A percentile compares a stretch with the other conserved stretches of the same genome.
These are phyloP conservation scores for Gymnothorax reevesii DNA, from an alignment of 2,797 vertebrate genomes.

Conservation along the genomic window DNA sequence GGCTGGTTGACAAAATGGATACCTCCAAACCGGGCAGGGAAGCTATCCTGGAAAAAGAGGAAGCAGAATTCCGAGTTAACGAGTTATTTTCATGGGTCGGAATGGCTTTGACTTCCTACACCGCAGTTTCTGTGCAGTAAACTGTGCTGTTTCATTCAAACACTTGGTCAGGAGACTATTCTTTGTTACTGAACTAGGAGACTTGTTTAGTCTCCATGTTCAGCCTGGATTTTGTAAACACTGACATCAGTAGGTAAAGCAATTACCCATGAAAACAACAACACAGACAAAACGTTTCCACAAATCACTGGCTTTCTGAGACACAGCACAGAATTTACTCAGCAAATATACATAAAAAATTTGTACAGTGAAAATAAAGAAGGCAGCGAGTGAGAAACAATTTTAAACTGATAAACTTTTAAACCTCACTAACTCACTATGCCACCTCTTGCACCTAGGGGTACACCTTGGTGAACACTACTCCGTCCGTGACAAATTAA, in stretches of 20 bases:
- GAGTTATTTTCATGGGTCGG: neutral
- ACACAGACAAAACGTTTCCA: neutral
- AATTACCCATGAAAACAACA: neutral
- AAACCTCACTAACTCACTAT: neutral
- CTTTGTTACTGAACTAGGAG: neutral
- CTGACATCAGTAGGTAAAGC: neutral
- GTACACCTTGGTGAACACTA: neutral
- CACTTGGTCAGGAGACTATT: neutral
- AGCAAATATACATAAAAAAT: constrained; percentile 1
- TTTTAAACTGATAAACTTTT: neutral
- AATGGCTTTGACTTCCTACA: neutral
- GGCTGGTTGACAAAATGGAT: constrained; percentile 99
- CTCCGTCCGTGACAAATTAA: neutral
- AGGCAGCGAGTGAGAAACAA: neutral
- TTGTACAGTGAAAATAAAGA: neutral
- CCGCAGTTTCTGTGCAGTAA: neutral
- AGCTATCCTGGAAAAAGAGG: constrained; percentile 84
- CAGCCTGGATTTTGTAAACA: neutral
- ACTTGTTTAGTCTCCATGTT: neutral
- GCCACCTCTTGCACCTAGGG: neutral
- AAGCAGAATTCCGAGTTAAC: constrained; percentile 5
- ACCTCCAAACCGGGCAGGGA: constrained; percentile 95
- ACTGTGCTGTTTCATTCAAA: neutral
- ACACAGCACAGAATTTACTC: neutral
- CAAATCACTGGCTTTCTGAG: neutral